These are phyloP conservation scores for Gibbula magus DNA, from an alignment of 2,888 invertebrate genomes.

Conservation along the genomic window DNA sequence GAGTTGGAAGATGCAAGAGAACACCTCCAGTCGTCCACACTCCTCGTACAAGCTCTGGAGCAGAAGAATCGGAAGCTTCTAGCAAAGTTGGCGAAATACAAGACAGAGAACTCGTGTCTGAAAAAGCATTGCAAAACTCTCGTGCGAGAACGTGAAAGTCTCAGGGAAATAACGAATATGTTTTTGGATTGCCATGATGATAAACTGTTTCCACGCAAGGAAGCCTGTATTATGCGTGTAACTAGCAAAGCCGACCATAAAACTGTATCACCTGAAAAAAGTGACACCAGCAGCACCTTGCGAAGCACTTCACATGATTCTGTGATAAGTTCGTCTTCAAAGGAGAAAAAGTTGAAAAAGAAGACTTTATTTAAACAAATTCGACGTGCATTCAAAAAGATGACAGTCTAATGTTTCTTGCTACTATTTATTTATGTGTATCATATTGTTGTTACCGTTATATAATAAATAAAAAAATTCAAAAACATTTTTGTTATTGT, in stretches of 20 bases:
- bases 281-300: too few species aligned
- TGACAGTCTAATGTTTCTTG: neutral
- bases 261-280: neutral
- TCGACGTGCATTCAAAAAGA: neutral
- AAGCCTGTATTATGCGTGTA: neutral
- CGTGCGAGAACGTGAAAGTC: neutral
- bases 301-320: too few species aligned
- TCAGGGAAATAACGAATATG: neutral
- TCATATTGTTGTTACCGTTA: neutral
- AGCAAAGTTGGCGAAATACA: neutral
- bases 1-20: neutral
- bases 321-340: neutral
- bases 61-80: neutral
- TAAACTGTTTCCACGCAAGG: neutral
- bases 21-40: neutral
- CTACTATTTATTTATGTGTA: neutral
- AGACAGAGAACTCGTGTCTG: neutral
- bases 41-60: neutral
- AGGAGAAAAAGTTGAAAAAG: neutral
- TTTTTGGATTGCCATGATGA: neutral
- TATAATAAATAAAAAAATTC: neutral
- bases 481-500: neutral
- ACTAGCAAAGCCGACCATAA: neutral
- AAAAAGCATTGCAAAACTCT: neutral
- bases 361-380: neutral